phyloP scores from a whole-genome alignment of 1,140 invertebrate genomes.

The Hesperophylax magnus region DNA sequence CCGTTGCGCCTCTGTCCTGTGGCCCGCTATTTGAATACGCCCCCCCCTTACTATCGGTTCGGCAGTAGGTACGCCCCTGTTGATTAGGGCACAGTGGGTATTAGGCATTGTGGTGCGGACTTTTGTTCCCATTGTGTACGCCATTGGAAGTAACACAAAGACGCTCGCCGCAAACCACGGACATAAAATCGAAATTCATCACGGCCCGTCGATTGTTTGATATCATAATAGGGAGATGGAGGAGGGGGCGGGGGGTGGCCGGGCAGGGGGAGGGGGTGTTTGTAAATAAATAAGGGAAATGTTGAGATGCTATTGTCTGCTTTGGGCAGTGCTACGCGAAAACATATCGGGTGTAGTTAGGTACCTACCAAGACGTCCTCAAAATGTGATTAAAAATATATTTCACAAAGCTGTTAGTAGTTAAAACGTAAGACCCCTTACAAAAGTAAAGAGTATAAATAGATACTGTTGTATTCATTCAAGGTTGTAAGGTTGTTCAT shows the following conservation, averaged over 20 bases:
- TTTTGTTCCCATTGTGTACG: constrained; percentile 70
- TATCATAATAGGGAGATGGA: constrained; percentile 58
- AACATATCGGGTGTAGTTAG: not conserved
- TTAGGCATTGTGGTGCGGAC: constrained; percentile 73
- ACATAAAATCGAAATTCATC: constrained; percentile 73
- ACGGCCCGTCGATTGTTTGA: constrained; percentile 67
- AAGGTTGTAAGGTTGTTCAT: not conserved
- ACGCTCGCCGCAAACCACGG: constrained; percentile 64
- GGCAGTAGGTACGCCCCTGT: constrained; percentile 49
- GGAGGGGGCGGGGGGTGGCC: not conserved
- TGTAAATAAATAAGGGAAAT: constrained; percentile 39
- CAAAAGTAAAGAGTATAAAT: no score
- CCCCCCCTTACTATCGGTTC: constrained; percentile 38
- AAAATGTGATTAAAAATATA: no score
- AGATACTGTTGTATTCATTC: not conserved
- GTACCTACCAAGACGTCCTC: no score
- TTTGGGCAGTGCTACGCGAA: constrained; percentile 4
- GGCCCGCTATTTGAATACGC: constrained; percentile 53
- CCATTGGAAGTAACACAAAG: constrained; percentile 65
- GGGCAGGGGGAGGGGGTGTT: constrained; percentile 8
- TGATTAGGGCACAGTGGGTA: constrained; percentile 63
- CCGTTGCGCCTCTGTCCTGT: not conserved
- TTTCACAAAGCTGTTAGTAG: no score
- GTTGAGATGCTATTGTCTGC: constrained; percentile 23
- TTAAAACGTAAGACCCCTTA: no score